Evolutionary conservation across 2,113 vertebrate species (phyloP).

Genomic region (Trachemys scripta): DNA sequence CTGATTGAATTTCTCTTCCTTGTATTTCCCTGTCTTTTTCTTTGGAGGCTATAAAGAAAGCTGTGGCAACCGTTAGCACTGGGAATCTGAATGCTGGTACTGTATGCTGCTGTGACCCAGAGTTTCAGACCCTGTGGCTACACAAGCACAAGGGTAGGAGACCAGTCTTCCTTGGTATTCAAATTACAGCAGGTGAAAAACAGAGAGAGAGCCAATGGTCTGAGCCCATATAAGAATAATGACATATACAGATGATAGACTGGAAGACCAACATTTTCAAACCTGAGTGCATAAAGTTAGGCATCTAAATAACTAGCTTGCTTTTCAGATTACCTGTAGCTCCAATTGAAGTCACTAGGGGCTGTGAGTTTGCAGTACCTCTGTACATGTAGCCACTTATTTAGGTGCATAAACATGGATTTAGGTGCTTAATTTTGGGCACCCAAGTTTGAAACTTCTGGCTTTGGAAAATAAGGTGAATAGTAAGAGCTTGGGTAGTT

Average conservation of each 20-base stretch:
- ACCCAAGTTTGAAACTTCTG: not conserved
- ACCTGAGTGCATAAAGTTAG: accelerated
- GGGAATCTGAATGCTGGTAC: not conserved
- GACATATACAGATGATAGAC: not conserved
- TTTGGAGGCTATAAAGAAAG: not conserved
- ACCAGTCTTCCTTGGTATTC: not conserved
- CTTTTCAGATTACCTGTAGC: not conserved
- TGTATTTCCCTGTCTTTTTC: not conserved
- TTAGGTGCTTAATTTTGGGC: not conserved
- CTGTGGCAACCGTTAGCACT: not conserved
- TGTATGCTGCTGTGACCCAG: not conserved
- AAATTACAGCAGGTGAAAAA: not conserved
- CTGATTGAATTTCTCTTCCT: not conserved
- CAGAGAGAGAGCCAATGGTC: not conserved
- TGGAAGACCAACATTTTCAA: not conserved
- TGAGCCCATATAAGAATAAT: not conserved
- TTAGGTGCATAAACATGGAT: not conserved
- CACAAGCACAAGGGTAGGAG: not conserved
- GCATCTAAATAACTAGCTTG: accelerated
- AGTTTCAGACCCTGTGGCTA: not conserved
- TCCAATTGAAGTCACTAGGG: not conserved
- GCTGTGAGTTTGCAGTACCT: not conserved
- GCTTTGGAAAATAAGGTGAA: not conserved
- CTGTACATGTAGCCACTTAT: not conserved
- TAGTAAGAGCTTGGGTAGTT: not conserved